Percentiles rank a stretch among this genome's conserved stretches.
phyloP scores from a whole-genome alignment of 1,140 invertebrate species.

The Orchestia grillus region DNA sequence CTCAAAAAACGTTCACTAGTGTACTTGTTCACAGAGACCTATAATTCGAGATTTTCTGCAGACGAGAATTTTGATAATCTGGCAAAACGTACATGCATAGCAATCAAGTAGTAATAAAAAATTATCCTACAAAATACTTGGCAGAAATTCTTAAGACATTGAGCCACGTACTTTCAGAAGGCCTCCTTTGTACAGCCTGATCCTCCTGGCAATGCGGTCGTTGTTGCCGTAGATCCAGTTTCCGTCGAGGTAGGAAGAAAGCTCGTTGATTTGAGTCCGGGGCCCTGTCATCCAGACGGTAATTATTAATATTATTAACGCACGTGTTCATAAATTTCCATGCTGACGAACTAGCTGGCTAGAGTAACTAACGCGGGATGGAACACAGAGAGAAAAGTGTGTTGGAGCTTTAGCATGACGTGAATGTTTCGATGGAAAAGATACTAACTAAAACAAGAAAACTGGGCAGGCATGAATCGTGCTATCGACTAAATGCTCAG shows the following conservation, averaged over 20 bases:
- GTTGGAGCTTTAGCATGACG: background rate
- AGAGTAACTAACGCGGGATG: background rate
- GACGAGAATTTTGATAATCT: no score
- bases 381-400: background rate
- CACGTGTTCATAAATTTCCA: background rate
- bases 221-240: slow-evolving; percentile 75
- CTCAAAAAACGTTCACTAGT: no score
- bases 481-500: background rate
- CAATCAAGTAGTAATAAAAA: no score
- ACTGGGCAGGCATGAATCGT: background rate
- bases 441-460: background rate
- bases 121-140: no score
- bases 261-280: slow-evolving; percentile 72
- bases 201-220: slow-evolving; percentile 71
- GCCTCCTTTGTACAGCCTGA: slow-evolving; percentile 74
- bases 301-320: background rate
- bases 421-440: background rate
- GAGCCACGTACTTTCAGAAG: slow-evolving; percentile 68
- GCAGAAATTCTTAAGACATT: no score
- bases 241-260: slow-evolving; percentile 74
- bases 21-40: no score
- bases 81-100: no score
- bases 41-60: no score
- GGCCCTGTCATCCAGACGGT: slow-evolving; percentile 71
- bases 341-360: background rate